Conservation (phyloP, 2,888 invertebrate species). For the Drosophila mercatorum region DNA sequence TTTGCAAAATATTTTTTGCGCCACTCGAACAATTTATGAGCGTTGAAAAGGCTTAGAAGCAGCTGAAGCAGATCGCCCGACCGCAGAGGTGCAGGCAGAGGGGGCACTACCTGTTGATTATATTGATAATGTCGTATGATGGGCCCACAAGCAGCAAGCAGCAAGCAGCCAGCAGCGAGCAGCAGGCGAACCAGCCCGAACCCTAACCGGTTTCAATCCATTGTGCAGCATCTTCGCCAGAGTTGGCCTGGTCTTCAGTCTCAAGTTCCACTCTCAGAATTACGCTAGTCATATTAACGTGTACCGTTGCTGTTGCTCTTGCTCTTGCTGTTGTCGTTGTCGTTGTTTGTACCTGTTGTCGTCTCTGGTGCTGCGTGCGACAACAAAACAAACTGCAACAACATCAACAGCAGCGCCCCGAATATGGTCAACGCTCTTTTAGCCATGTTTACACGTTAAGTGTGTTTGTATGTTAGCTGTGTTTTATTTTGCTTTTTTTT, state of each 20-base stretch:
- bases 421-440: conserved; percentile 81
- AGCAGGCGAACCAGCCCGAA: background rate
- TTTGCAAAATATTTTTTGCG: conserved; percentile 75
- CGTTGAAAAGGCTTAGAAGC: conserved; percentile 79
- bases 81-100: background rate
- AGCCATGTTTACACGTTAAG: conserved; percentile 79
- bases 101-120: conserved; percentile 67
- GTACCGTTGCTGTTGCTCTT: conserved; percentile 63
- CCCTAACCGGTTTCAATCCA: conserved; percentile 59
- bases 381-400: conserved; percentile 52
- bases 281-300: conserved; percentile 76
- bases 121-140: conserved; percentile 75
- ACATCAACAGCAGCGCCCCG: conserved; percentile 51
- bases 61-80: conserved; percentile 7
- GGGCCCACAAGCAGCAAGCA: conserved; percentile 29
- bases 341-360: conserved; percentile 64
- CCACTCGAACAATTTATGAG: conserved; percentile 74
- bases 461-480: conserved; percentile 75
- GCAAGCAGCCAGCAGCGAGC: no score
- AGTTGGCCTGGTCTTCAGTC: conserved; percentile 7
- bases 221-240: conserved; percentile 49
- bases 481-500: conserved; percentile 5
- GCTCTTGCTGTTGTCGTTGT: conserved; percentile 31
- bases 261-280: conserved; percentile 57
- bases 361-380: conserved; percentile 63